Evolutionary conservation across 2,113 vertebrate species (phyloP).

Genomic region (Tachysurus vachellii): DNA sequence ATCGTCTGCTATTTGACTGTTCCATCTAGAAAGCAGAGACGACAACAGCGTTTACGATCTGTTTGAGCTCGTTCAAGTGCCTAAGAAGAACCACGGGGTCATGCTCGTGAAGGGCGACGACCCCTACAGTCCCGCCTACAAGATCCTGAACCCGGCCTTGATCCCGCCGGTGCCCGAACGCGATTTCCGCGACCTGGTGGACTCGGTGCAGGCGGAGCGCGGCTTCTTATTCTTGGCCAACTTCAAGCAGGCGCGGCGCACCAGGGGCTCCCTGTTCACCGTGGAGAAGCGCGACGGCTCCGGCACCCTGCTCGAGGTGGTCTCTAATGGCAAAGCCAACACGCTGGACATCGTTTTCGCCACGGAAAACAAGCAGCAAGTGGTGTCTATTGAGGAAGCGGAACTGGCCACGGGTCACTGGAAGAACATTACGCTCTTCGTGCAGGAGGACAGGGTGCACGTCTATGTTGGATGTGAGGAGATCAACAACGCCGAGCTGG

Average conservation of each 20-base stretch:
- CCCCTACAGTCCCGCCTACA: slow-evolving; percentile 94
- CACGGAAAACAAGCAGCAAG: slow-evolving; percentile 86
- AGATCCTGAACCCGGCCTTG: slow-evolving; percentile 87
- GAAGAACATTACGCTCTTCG: slow-evolving; percentile 96
- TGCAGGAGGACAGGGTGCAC: slow-evolving; percentile 91
- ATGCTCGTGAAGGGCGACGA: slow-evolving; percentile 89
- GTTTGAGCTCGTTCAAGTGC: slow-evolving; percentile 85
- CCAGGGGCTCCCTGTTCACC: slow-evolving; percentile 85
- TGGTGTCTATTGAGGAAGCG: slow-evolving; percentile 92
- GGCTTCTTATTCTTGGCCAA: slow-evolving; percentile 94
- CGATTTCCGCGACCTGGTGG: slow-evolving; percentile 89
- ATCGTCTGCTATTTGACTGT: slow-evolving; percentile 37
- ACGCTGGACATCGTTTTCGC: slow-evolving; percentile 90
- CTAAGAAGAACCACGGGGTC: slow-evolving; percentile 82
- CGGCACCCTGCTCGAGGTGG: slow-evolving; percentile 87
- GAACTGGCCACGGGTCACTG: slow-evolving; percentile 89
- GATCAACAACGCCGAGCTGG: slow-evolving; percentile 88
- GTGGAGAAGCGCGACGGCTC: slow-evolving; percentile 89
- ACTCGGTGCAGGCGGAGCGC: slow-evolving; percentile 88
- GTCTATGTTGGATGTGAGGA: slow-evolving; percentile 94
- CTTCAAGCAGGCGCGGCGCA: slow-evolving; percentile 89
- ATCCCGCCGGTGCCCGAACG: slow-evolving; percentile 88
- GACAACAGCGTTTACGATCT: slow-evolving; percentile 93
- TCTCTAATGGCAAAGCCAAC: slow-evolving; percentile 95
- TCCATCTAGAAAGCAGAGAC: slow-evolving; percentile 82